phyloP scores from a whole-genome alignment of 2,888 invertebrate genomes.

The Calliopum simillimum region DNA sequence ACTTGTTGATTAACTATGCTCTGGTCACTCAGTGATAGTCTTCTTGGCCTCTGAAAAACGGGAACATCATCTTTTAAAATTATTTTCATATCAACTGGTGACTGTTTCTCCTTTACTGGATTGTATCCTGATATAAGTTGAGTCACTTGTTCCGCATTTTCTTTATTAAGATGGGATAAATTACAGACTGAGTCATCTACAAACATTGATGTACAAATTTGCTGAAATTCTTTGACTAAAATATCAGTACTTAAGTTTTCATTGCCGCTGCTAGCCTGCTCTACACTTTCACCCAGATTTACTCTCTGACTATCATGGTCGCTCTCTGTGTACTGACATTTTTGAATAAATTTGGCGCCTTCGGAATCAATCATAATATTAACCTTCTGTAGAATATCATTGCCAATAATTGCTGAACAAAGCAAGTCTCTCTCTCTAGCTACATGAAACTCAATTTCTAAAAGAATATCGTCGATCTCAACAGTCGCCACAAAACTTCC shows the following conservation, averaged over 20 bases:
- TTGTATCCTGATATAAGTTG: neutral
- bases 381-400: constrained; percentile 25
- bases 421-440: constrained; percentile 23
- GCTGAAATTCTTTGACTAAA: neutral
- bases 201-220: too few species aligned
- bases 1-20: neutral
- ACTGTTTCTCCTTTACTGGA: neutral
- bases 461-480: constrained; percentile 16
- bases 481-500: too few species aligned
- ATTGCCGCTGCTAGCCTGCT: neutral
- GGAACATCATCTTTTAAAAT: constrained; percentile 13
- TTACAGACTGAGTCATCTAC: too few species aligned
- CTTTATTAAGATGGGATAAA: too few species aligned
- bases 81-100: too few species aligned
- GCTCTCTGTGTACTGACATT: neutral
- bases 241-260: neutral
- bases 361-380: constrained; percentile 6
- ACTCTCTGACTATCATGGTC: too few species aligned
- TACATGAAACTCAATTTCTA: constrained; percentile 34
- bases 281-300: too few species aligned
- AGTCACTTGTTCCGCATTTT: neutral
- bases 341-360: constrained; percentile 5
- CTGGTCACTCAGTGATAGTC: neutral
- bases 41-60: constrained; percentile 6
- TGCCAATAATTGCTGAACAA: constrained; percentile 35